Evolutionary conservation across 2,797 vertebrate genomes (phyloP).

Genomic region (Babyrousa celebensis): DNA sequence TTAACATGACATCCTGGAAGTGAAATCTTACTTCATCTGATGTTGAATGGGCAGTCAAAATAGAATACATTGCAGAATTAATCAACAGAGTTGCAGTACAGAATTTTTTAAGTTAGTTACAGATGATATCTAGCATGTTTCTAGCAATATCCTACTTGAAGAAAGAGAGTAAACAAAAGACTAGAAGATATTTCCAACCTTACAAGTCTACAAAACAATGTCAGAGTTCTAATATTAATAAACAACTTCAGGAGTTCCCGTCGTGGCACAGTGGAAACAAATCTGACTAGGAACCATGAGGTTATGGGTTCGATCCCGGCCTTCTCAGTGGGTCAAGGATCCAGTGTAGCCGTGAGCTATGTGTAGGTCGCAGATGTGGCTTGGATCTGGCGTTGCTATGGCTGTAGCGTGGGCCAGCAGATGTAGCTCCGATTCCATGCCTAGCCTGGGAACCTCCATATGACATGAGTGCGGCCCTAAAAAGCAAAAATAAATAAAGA

Average conservation of each 20-base stretch:
- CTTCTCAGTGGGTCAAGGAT: no score
- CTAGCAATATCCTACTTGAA: not conserved
- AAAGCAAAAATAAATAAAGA: no score
- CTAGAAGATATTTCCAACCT: not conserved
- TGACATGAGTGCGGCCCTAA: not conserved
- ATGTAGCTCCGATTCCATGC: no score
- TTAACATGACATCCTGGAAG: not conserved
- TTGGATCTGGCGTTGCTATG: no score
- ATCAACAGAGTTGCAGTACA: slow-evolving; percentile 24
- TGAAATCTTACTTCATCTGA: not conserved
- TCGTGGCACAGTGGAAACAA: no score
- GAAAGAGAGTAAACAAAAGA: not conserved
- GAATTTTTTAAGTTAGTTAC: slow-evolving; percentile 31
- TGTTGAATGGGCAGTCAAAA: not conserved
- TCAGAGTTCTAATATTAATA: not conserved
- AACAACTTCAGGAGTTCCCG: not conserved
- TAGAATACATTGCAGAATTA: not conserved
- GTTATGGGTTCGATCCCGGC: no score
- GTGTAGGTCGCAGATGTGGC: no score
- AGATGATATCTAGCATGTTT: not conserved
- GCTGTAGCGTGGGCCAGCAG: no score
- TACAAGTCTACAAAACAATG: not conserved
- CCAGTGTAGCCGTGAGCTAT: no score
- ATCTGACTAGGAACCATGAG: no score
- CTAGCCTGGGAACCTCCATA: no score